These are phyloP conservation scores for Pristionchus japonicus DNA, from an alignment of 2,888 invertebrate species.

Conservation along the genomic window DNA sequence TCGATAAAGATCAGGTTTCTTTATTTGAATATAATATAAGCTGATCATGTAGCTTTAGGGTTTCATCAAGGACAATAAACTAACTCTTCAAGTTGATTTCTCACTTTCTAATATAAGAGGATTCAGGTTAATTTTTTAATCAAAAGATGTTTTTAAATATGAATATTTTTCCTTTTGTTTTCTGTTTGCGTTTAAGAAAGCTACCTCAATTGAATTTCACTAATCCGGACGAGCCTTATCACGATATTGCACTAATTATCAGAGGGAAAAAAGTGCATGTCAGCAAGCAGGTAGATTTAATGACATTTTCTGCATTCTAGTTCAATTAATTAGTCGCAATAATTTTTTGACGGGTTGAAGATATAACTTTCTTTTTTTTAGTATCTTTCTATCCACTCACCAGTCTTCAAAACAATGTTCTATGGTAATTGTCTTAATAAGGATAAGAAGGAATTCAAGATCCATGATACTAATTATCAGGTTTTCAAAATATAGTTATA, in stretches of 20 bases:
- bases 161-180: too few species aligned
- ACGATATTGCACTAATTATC: neutral
- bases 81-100: neutral
- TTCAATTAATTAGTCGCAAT: too few species aligned
- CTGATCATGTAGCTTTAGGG: neutral
- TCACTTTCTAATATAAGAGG: neutral
- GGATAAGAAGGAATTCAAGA: neutral
- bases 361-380: too few species aligned
- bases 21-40: neutral
- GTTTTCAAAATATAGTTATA: neutral
- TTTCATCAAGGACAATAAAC: neutral
- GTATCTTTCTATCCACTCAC: neutral
- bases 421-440: neutral
- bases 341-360: too few species aligned
- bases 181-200: too few species aligned
- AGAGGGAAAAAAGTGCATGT: too few species aligned
- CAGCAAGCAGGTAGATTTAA: too few species aligned
- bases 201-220: neutral
- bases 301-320: too few species aligned
- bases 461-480: neutral
- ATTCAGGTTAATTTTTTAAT: neutral
- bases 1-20: neutral
- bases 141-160: too few species aligned
- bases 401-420: neutral
- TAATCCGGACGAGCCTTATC: neutral